Percentiles rank a stretch among this genome's conserved stretches.
These are phyloP conservation scores for Lethocerus indicus DNA, from an alignment of 1,140 invertebrate species.

Conservation along the genomic window DNA sequence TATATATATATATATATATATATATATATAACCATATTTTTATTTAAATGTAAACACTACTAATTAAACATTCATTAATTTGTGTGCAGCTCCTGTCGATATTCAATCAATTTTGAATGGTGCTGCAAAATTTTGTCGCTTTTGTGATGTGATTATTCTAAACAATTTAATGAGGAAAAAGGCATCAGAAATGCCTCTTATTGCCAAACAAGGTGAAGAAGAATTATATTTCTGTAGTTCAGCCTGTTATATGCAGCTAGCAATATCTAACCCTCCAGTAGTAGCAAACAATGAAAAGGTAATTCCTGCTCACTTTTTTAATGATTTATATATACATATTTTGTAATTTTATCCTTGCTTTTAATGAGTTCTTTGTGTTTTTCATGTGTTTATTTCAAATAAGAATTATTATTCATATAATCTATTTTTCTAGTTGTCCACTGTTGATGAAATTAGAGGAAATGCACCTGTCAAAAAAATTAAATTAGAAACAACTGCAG, in stretches of 20 bases:
- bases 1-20: background rate
- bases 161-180: slow-evolving; percentile 66
- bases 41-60: background rate
- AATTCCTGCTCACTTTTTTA: too few relatives aligned
- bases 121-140: slow-evolving; percentile 73
- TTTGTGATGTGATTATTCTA: slow-evolving; percentile 78
- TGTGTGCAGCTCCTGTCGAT: slow-evolving; percentile 44
- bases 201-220: slow-evolving; percentile 44
- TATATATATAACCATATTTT: background rate
- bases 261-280: slow-evolving; percentile 33
- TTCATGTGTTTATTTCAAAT: too few relatives aligned
- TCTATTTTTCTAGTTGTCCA: too few relatives aligned
- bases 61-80: background rate
- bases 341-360: too few relatives aligned
- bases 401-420: too few relatives aligned
- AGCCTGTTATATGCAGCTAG: slow-evolving; percentile 69
- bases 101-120: slow-evolving; percentile 82
- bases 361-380: too few relatives aligned
- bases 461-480: too few relatives aligned
- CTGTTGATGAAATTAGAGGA: too few relatives aligned
- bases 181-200: slow-evolving; percentile 57
- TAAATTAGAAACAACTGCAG: too few relatives aligned
- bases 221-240: slow-evolving; percentile 71
- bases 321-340: too few relatives aligned
- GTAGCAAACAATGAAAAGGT: slow-evolving; percentile 28